Conservation (phyloP, 2,113 vertebrate genomes). For the Microtus oregoni region DNA sequence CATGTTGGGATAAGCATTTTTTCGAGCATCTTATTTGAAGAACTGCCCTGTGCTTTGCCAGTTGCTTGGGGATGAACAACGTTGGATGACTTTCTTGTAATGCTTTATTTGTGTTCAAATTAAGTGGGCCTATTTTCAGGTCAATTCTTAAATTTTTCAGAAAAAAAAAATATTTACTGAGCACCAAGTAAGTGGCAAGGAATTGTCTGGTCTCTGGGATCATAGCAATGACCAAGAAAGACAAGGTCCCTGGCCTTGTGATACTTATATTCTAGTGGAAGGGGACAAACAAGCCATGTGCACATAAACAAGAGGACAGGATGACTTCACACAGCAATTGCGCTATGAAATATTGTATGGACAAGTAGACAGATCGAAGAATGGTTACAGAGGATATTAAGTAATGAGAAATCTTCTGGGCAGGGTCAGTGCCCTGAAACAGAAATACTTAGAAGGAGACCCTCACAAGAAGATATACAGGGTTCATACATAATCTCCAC, state of each 20-base stretch:
- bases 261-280: neutral
- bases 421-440: neutral
- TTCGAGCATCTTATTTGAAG: constrained; percentile 22
- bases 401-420: neutral
- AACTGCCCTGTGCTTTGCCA: neutral
- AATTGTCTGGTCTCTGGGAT: neutral
- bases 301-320: neutral
- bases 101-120: constrained; percentile 19
- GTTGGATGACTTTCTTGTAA: constrained; percentile 21
- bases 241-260: neutral
- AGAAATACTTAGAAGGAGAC: neutral
- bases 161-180: constrained; percentile 27
- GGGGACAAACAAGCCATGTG: neutral
- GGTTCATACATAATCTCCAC: neutral
- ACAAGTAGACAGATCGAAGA: neutral
- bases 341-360: neutral
- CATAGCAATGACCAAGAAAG: neutral
- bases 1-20: neutral
- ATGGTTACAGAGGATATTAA: neutral
- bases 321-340: neutral
- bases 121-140: constrained; percentile 6
- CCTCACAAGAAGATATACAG: neutral
- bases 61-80: constrained; percentile 22
- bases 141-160: constrained; percentile 35
- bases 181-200: neutral